Percentiles rank a stretch among this genome's conserved stretches.
Evolutionary conservation across 2,797 vertebrate genomes (phyloP).

Genomic region (Spatula versicolor): DNA sequence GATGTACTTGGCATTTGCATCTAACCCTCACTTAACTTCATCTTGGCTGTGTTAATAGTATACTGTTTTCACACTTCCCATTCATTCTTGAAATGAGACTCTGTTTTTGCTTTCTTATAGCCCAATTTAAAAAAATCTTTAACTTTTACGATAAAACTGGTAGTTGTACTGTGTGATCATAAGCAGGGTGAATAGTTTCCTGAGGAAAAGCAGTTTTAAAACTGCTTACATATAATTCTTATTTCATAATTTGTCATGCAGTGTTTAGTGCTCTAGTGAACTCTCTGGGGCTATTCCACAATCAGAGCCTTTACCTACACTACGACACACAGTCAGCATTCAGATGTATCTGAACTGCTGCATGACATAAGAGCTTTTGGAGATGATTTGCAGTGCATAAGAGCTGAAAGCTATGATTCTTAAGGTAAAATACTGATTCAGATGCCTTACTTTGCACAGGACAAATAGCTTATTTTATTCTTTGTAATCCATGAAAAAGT

Average conservation of each 20-base stretch:
- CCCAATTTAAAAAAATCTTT: neutral
- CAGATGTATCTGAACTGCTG: neutral
- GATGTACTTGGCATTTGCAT: neutral
- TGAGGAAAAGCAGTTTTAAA: neutral
- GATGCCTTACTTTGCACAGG: neutral
- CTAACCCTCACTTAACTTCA: neutral
- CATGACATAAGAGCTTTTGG: rapidly evolving
- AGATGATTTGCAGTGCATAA: neutral
- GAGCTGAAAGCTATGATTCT: rapidly evolving
- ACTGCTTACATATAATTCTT: neutral
- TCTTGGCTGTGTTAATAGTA: neutral
- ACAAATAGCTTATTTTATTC: neutral
- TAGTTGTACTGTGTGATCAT: neutral
- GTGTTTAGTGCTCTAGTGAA: neutral
- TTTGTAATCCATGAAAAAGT: neutral
- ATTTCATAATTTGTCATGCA: no score
- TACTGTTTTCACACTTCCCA: neutral
- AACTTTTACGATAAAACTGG: neutral
- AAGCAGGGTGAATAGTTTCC: neutral
- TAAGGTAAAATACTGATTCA: neutral
- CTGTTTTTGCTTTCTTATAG: neutral
- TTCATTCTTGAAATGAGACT: neutral
- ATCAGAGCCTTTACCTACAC: neutral
- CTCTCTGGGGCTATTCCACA: neutral
- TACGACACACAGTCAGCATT: neutral